Evolutionary conservation across 2,113 vertebrate species (phyloP).

Genomic region (Chlorodrepanis virens): DNA sequence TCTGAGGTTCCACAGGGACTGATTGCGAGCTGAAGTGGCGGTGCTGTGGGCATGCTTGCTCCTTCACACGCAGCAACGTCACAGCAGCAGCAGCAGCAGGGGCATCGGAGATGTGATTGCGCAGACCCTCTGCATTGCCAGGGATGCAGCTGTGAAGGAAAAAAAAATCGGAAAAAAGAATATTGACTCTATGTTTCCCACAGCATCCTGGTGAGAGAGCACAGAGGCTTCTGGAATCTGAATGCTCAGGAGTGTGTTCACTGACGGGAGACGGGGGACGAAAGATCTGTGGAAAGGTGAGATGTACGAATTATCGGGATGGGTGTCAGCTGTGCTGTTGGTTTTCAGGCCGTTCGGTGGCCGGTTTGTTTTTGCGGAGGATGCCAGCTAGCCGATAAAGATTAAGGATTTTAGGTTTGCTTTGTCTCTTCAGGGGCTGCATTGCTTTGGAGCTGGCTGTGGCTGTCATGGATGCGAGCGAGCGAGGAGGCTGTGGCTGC

Average conservation of each 20-base stretch:
- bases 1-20: slow-evolving; percentile 28
- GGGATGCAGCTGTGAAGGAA: slow-evolving; percentile 64
- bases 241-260: not conserved
- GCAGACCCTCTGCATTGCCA: slow-evolving; percentile 76
- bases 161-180: not conserved
- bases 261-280: not conserved
- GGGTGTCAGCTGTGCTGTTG: not conserved
- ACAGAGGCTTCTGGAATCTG: not conserved
- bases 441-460: not conserved
- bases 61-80: slow-evolving; percentile 67
- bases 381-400: not conserved
- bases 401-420: not conserved
- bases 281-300: slow-evolving; percentile 46
- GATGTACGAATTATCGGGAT: not conserved
- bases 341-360: not conserved
- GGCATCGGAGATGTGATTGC: slow-evolving; percentile 68
- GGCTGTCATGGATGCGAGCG: not conserved
- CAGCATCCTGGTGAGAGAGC: slow-evolving; percentile 7
- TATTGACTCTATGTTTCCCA: not conserved
- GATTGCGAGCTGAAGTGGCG: not conserved
- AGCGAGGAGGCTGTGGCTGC: not conserved
- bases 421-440: not conserved
- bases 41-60: slow-evolving; percentile 64
- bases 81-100: slow-evolving; percentile 64
- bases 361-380: not conserved